A percentile compares a stretch with the other conserved stretches of the same genome.
phyloP scores from a whole-genome alignment of 2,888 invertebrate genomes.

The Spialia ferax region DNA sequence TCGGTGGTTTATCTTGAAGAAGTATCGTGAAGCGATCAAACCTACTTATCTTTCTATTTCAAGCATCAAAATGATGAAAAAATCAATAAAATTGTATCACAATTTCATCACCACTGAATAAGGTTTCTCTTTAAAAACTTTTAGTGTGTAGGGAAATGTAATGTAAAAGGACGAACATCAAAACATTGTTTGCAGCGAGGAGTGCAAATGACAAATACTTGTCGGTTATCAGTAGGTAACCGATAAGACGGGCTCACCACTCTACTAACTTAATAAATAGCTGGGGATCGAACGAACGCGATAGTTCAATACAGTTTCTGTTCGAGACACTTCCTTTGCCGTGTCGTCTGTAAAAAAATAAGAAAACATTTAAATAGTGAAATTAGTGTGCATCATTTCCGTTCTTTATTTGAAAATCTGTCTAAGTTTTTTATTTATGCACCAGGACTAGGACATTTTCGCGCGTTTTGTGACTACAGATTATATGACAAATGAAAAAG shows the following conservation, averaged over 20 bases:
- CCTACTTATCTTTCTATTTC: too few species aligned
- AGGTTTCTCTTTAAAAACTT: conserved; percentile 6
- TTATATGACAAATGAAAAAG: neutral
- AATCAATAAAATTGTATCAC: neutral
- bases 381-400: neutral
- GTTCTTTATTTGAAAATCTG: neutral
- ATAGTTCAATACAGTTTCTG: conserved; percentile 37
- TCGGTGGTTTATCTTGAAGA: too few species aligned
- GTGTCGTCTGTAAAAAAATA: conserved; percentile 14
- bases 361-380: conserved; percentile 2
- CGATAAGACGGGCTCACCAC: conserved; percentile 72
- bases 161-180: conserved; percentile 18
- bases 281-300: conserved; percentile 50
- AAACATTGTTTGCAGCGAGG: conserved; percentile 45
- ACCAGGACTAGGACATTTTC: neutral
- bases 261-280: conserved; percentile 68
- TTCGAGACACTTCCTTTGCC: conserved; percentile 16
- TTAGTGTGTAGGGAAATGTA: conserved; percentile 10
- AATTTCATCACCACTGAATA: neutral
- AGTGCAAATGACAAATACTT: conserved; percentile 73
- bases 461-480: conserved; percentile 12
- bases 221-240: conserved; percentile 70
- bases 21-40: too few species aligned
- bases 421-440: too few species aligned
- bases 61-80: neutral